Base-by-base conservation (phyloP, 2,113 vertebrate species). In the Proterorhinus semilunaris region DNA sequence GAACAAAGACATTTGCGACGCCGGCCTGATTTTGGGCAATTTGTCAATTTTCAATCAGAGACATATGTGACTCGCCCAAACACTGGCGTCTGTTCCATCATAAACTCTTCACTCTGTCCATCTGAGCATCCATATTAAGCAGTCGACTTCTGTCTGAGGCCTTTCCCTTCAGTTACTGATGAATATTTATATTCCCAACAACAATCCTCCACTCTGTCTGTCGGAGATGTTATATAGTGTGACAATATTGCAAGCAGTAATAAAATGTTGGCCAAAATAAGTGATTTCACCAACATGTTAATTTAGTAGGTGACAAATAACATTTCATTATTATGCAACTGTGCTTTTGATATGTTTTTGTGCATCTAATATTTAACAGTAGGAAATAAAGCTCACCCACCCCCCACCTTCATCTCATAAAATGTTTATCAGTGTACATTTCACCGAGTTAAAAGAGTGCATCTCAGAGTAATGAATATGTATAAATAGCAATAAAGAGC, bases 121-220 rank as follows among this genome's bases (percentile, higher is more conserved):
- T 66, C 69, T 49, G 10, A 74, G 64, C 71, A 81, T 81, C 82
- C 71, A 77, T 82, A 83, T 85, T 80, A 74, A 83, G 70, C 72
- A 67, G 55, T 50, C 9, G 0, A 6, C 54, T 71, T 71, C 63
- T 78, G 76, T 68, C 79, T 76, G 69, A 74, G 74, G 43, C 43
- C 62, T 72, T 78, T 66, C 69, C 71, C 66, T 47, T 8, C 21
- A 36, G 47, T 43, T 62, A 66, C n/a, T 65, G 62, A 53, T 81
- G 54, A 57, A 74, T 80, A 63, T 79, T 71, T 82, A 64, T 46
- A 69, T 61, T 55, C 7, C 53, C 67, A 64, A 71, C 70, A 53
- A 69, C 42, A 61, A 12, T 79, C 50, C 11, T 51, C 10, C 58
- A 44, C 58, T 61, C 42, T 61, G 58, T 61, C 15, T 61, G 58